A percentile compares a stretch with the other conserved stretches of the same genome.
These are phyloP conservation scores for Sinocyclocheilus anophthalmus DNA, from an alignment of 2,113 vertebrate species.

Conservation along the genomic window DNA sequence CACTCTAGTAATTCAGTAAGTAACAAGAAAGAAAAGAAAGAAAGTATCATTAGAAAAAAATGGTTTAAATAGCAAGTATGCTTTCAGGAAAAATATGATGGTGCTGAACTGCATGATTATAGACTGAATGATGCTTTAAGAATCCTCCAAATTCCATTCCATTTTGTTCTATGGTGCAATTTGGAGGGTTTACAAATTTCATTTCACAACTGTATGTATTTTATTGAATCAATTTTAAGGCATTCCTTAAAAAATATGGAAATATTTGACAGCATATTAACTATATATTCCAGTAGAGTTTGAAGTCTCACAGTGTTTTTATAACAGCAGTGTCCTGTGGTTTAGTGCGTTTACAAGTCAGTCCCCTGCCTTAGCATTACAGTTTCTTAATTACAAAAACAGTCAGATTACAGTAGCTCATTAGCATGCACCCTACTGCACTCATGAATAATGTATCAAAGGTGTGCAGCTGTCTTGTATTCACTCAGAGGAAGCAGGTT, in stretches of 20 bases:
- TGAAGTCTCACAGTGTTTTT: constrained; percentile 4
- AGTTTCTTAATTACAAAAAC: constrained; percentile 67
- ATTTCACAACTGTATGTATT: neutral
- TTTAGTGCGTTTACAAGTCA: constrained; percentile 35
- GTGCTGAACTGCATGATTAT: neutral
- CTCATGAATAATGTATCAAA: constrained; percentile 60
- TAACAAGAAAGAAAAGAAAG: neutral
- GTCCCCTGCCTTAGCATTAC: constrained; percentile 64
- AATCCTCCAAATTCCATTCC: neutral
- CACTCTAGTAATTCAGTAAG: neutral
- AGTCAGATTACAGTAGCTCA: constrained; percentile 66
- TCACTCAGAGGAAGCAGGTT: constrained; percentile 57
- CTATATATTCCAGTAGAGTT: neutral
- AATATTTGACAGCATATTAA: neutral
- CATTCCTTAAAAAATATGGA: neutral
- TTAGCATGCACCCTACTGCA: constrained; percentile 66
- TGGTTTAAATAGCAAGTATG: neutral
- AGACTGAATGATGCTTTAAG: neutral
- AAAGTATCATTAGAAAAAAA: too few relatives aligned
- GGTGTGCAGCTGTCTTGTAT: constrained; percentile 61
- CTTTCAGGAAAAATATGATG: neutral
- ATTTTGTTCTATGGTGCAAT: neutral
- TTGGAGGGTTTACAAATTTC: neutral
- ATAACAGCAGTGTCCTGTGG: constrained; percentile 46
- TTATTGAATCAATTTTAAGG: neutral